A percentile compares a stretch with the other conserved stretches of the same genome.
These are phyloP conservation scores for Tenebrio molitor DNA, from an alignment of 1,140 invertebrate species.

Conservation along the genomic window DNA sequence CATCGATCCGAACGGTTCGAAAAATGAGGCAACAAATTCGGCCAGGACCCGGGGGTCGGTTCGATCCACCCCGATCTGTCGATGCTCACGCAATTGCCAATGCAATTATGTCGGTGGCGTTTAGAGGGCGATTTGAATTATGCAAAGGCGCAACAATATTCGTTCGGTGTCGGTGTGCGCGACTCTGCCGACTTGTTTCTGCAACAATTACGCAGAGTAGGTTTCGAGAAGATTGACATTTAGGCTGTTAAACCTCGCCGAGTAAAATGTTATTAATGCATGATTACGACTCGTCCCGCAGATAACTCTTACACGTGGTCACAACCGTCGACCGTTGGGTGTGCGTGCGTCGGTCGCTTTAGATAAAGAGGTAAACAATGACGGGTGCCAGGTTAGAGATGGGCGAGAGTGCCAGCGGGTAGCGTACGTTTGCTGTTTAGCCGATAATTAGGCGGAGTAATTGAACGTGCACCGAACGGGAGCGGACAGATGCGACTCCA, in stretches of 20 bases:
- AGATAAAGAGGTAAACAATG: slow-evolving; percentile 44
- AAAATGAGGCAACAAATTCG: no score
- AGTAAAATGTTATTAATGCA: slow-evolving; percentile 50
- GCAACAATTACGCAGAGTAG: slow-evolving; percentile 2
- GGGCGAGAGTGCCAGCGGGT: slow-evolving; percentile 49
- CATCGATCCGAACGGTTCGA: no score
- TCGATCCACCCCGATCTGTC: no score
- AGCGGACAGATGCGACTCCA: slow-evolving; percentile 31
- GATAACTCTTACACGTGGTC: slow-evolving; percentile 42
- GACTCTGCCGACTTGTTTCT: no score
- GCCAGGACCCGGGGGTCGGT: no score
- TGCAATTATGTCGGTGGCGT: no score
- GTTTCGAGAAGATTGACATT: slow-evolving; percentile 50
- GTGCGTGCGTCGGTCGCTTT: slow-evolving; percentile 5
- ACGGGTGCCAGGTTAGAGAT: slow-evolving; percentile 34
- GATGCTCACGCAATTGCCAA: no score
- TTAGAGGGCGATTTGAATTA: no score
- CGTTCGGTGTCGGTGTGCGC: no score
- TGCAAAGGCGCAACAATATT: no score
- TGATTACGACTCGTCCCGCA: slow-evolving; percentile 52
- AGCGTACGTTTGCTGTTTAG: slow-evolving; percentile 60
- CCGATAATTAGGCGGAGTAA: slow-evolving; percentile 60
- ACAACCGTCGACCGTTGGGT: neutral
- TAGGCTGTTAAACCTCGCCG: slow-evolving; percentile 46
- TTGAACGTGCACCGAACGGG: slow-evolving; percentile 54